These are phyloP conservation scores for Cartodere bifasciata DNA, from an alignment of 2,888 invertebrate genomes.

Conservation along the genomic window DNA sequence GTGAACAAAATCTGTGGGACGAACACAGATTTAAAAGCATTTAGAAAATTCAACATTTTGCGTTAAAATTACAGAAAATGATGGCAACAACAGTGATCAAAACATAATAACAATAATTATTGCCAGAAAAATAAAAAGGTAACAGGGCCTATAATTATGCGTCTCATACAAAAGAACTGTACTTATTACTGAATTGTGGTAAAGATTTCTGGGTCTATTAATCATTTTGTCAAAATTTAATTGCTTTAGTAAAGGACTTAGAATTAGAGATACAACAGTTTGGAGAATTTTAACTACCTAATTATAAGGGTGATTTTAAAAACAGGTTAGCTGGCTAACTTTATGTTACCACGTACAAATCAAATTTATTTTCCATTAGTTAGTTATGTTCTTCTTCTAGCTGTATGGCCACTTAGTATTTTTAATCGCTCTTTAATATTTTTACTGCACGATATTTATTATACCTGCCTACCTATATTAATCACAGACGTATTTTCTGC, in stretches of 20 bases:
- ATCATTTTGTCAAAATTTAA: constrained; percentile 35
- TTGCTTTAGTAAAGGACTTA: constrained; percentile 28
- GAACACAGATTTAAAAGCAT: constrained; percentile 1
- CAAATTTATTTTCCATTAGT: constrained; percentile 21
- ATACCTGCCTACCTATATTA: no score
- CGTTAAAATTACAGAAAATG: constrained; percentile 15
- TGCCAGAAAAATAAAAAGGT: constrained; percentile 25
- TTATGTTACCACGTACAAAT: constrained; percentile 18
- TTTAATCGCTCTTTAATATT: no score
- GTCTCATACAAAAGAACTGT: constrained; percentile 26
- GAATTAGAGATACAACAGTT: constrained; percentile 24
- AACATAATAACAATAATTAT: constrained; percentile 29
- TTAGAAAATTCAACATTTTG: constrained; percentile 5
- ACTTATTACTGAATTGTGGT: constrained; percentile 28
- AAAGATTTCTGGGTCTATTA: constrained; percentile 29
- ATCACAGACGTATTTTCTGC: no score
- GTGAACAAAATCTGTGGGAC: constrained; percentile 3
- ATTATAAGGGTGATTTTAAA: constrained; percentile 24
- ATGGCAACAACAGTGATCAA: constrained; percentile 25
- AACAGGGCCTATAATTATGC: constrained; percentile 29
- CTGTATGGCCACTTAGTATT: no score
- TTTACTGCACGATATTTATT: no score
- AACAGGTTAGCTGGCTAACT: constrained; percentile 14
- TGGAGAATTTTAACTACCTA: constrained; percentile 24
- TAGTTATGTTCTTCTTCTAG: no score